Base-by-base conservation (phyloP, 1,140 invertebrate species). In the Pentalonia nigronervosa region DNA sequence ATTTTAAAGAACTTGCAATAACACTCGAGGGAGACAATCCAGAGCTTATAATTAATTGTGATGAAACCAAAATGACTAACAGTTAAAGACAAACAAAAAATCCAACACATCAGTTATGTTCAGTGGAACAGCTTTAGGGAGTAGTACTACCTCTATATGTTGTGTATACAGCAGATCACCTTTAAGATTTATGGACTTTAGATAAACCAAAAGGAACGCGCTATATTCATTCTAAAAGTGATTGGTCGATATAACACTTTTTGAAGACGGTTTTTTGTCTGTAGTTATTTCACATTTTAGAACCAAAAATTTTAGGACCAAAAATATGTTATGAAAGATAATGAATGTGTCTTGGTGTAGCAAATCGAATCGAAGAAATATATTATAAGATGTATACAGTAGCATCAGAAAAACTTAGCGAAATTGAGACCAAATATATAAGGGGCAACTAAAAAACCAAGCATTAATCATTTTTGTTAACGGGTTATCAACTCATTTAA, bases 51-150 rank as follows among this genome's bases (percentile, higher is more conserved):
- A 93, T 95, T 9, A 96, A 96, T 94, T 96, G 95, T 94, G 95
- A 96, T 94, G 95, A 95, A 94, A 96, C 95, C 9, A 95, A 95
- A 94, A 94, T 95, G n/a, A 94, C 93, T 0, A 95, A 95, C 94
- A 94, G n/a, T n/a, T n/a, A n/a, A n/a, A n/a, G n/a, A n/a, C n/a
- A n/a, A n/a, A n/a, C n/a, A n/a, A n/a, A n/a, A 94, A 94, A 88
- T 67, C 93, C 45, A 87, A 60, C 36, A 93, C 89, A 23, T 94
- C 93, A 30, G 83, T 94, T 25, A 94, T 94, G 94, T 94, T 94
- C 87, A 94, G 93, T 94, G 94, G 92, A 25, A 92, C 76, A 92
- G 94, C 94, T 36, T 48, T 84, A 67, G 94, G 94, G n/a, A n/a
- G n/a, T 90, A 89, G n/a, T 94, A 45, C 91, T 95, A 93, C 95